Evolutionary conservation across 2,113 vertebrate species (phyloP).

Genomic region (Prionailurus viverrinus): DNA sequence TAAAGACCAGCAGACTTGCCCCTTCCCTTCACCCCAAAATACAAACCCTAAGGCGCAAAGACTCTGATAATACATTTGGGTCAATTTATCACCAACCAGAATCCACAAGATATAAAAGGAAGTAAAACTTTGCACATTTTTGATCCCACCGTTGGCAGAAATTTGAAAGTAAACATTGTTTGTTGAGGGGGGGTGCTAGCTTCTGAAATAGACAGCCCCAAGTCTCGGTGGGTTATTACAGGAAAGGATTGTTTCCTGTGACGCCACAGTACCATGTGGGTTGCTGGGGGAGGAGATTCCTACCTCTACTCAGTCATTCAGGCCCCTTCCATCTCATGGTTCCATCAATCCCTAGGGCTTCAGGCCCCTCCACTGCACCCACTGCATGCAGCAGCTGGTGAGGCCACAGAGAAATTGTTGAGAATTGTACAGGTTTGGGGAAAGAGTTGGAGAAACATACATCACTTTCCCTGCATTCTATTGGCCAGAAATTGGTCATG

Average conservation of each 20-base stretch:
- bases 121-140: background rate
- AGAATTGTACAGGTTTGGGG: background rate
- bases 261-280: rapidly evolving
- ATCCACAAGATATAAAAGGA: background rate
- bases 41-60: background rate
- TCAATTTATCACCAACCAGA: background rate
- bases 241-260: background rate
- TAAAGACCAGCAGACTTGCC: background rate
- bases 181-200: background rate
- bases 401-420: background rate
- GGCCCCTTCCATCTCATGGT: background rate
- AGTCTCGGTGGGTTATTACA: background rate
- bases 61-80: background rate
- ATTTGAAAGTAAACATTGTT: background rate
- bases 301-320: background rate
- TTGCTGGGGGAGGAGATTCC: background rate
- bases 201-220: background rate
- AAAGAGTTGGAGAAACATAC: background rate
- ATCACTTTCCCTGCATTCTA: background rate
- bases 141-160: background rate
- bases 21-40: background rate
- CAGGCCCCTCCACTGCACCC: background rate
- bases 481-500: background rate
- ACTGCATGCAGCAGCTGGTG: background rate
- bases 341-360: background rate